phyloP scores from a whole-genome alignment of 2,113 vertebrate genomes.

The Leiothrix lutea region DNA sequence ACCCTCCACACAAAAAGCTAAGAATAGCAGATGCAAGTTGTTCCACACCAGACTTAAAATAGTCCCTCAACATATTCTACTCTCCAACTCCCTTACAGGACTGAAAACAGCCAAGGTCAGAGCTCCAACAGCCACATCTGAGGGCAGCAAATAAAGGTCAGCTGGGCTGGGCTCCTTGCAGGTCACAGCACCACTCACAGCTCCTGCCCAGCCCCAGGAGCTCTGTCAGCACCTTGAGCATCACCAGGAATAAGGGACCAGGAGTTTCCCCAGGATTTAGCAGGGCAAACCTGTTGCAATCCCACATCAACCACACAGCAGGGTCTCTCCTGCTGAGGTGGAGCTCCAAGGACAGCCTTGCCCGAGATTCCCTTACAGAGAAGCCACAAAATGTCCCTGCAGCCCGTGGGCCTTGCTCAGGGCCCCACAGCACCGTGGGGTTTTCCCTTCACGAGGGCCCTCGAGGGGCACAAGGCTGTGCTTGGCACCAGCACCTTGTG shows the following conservation, averaged over 20 bases:
- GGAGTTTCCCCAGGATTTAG: accelerated
- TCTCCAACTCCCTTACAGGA: accelerated
- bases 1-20: slow-evolving; percentile 24
- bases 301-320: accelerated
- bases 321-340: accelerated
- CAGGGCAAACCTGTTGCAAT: not conserved
- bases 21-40: slow-evolving; percentile 5
- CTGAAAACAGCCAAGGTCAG: not conserved
- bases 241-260: accelerated
- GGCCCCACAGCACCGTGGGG: accelerated
- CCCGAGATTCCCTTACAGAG: accelerated
- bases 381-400: not conserved
- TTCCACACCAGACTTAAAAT: slow-evolving; percentile 15
- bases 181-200: not conserved
- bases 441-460: accelerated
- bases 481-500: not conserved
- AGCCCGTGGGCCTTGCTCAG: not conserved
- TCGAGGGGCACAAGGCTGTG: accelerated
- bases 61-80: not conserved
- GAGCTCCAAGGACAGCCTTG: accelerated
- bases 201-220: not conserved
- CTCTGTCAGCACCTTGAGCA: not conserved
- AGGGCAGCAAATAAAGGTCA: not conserved
- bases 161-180: not conserved
- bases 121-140: not conserved